phyloP scores from a whole-genome alignment of 2,888 invertebrate species.

The Mesorhabditis spiculigera region DNA sequence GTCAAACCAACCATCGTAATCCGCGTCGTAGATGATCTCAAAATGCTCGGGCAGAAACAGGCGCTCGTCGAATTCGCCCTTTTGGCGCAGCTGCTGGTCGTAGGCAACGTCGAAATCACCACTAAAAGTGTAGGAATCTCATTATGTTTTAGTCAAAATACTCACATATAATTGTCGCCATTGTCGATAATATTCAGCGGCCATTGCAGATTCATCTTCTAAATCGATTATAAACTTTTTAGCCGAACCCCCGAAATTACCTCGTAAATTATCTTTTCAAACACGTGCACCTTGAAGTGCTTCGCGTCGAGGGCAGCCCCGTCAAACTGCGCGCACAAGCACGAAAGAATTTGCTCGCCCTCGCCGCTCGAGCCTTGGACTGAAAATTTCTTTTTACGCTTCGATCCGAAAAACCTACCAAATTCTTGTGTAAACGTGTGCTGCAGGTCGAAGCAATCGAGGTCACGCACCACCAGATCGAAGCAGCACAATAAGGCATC shows the following conservation, averaged over 20 bases:
- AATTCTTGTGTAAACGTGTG: neutral
- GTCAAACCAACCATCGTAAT: conserved; percentile 43
- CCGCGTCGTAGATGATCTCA: conserved; percentile 14
- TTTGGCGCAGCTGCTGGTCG: conserved; percentile 82
- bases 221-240: neutral
- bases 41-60: conserved; percentile 68
- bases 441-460: neutral
- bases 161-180: conserved; percentile 14
- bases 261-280: conserved; percentile 59
- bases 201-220: conserved; percentile 9
- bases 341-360: conserved; percentile 19
- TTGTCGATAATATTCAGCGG: conserved; percentile 7
- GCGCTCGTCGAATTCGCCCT: conserved; percentile 92
- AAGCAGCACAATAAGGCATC: neutral
- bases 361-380: conserved; percentile 12
- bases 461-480: neutral
- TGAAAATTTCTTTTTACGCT: conserved; percentile 11
- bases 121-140: conserved; percentile 19
- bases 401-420: neutral
- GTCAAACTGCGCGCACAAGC: conserved; percentile 75
- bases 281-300: conserved; percentile 82
- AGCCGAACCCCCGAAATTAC: neutral
- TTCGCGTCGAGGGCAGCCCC: conserved; percentile 83
- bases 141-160: neutral
- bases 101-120: conserved; percentile 65